Evolutionary conservation across 2,888 invertebrate genomes (phyloP), one percentile per base, ranked within the genome.

Genomic region (Lutraria lutraria): DNA sequence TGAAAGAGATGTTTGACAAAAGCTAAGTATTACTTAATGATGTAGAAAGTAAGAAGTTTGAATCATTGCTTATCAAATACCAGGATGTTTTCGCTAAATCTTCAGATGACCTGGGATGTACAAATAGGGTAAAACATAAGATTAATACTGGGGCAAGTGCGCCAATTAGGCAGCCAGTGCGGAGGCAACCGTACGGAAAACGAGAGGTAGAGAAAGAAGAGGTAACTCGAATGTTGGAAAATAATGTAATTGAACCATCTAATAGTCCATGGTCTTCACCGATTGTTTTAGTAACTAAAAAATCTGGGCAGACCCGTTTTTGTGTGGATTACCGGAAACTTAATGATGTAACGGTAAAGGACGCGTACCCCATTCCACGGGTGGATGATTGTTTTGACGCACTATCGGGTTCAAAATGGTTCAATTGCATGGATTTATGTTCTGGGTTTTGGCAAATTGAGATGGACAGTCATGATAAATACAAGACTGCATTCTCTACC

Each of bases 391-490:
- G 89, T 53, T 60, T 93, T n/a, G 91, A 93, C 60, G 84, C 87
- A 0, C 85, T 93, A 25, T 84, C 88, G 19, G 91, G 91, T 15
- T 79, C 87, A 15, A 85, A 85, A n/a, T 91, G 88, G 89, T 93
- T 92, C 54, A 88, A 72, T n/a, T 89, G 89, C 25, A 87, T 92
- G 84, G 93, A 93, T 53, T 56, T 93, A 0, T 85, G 84, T 29
- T 88, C 88, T 0, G 93, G 91, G 2, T 93, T 89, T 81, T 92
- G 90, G 92, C 92, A 93, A 43, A 88, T 91, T 29, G 87, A 87
- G 21, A 88, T 93, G 84, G 85, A 80, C 12, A 68, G 81, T 31
- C 53, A 83, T 1, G 92, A 91, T 82, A 92, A 89, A 83, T 31
- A 85, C 13, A 93, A 90, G 79, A 93, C 92, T 21, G 91, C 91